These are phyloP conservation scores for Athalia circularis DNA, from an alignment of 2,888 invertebrate genomes.

Conservation along the genomic window DNA sequence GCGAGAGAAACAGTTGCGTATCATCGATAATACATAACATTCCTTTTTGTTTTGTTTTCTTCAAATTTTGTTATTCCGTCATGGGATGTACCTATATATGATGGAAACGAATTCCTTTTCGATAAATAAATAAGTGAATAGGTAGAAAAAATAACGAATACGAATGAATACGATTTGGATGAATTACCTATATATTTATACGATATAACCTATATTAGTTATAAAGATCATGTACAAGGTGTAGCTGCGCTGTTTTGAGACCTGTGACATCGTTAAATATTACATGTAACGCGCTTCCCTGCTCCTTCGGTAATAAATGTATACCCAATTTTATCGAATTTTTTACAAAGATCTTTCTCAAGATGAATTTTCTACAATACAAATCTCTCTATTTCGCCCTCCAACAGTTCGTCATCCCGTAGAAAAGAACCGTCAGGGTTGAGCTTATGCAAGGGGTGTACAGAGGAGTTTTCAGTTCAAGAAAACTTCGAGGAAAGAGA, in stretches of 20 bases:
- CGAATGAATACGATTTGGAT: no score
- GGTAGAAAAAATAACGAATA: neutral
- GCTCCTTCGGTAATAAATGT: neutral
- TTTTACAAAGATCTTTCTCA: conserved; percentile 7
- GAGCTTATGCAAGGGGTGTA: no score
- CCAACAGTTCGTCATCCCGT: neutral
- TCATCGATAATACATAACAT: no score
- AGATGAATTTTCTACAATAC: neutral
- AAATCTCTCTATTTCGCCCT: conserved; percentile 36
- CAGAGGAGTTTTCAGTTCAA: neutral
- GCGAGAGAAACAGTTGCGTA: no score
- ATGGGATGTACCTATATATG: no score
- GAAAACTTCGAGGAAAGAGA: neutral
- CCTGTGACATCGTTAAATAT: conserved; percentile 50
- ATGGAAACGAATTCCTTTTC: no score
- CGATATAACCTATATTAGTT: conserved; percentile 28
- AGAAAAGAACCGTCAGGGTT: no score
- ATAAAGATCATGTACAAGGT: conserved; percentile 65
- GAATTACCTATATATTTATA: neutral
- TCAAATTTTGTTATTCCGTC: no score
- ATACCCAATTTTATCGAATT: neutral
- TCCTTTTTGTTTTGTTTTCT: no score
- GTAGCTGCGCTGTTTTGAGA: conserved; percentile 65
- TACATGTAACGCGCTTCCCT: neutral
- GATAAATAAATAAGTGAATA: neutral